phyloP scores from a whole-genome alignment of 37 sponge, comb jelly and placozoan genomes.

The Spongilla lacustris region DNA sequence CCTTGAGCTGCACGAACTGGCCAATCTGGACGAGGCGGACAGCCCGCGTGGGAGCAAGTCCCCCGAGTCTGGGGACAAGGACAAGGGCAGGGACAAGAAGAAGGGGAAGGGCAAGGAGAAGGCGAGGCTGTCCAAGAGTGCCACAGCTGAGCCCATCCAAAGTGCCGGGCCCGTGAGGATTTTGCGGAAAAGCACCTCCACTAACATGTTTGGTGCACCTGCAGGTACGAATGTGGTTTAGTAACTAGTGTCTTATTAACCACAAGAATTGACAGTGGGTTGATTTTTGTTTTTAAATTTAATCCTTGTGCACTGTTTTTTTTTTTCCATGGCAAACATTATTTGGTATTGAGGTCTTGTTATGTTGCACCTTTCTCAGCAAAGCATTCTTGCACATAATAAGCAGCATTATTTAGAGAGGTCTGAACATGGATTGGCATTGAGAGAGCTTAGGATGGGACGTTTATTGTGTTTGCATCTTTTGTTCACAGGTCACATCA shows the following conservation, averaged over 20 bases:
- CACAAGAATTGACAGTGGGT: no score
- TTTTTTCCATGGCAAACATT: no score
- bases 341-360: no score
- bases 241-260: no score
- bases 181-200: not conserved
- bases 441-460: no score
- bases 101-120: not conserved
- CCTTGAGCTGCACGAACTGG: not conserved
- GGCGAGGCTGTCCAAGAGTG: not conserved
- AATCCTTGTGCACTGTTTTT: not conserved
- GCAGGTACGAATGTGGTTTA: not conserved
- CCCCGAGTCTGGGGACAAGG: not conserved
- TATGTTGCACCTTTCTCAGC: no score
- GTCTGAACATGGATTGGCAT: no score
- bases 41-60: not conserved
- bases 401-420: no score
- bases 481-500: not conserved
- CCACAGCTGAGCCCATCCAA: not conserved
- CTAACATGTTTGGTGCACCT: not conserved
- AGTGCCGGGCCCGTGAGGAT: not conserved
- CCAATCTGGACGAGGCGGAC: not conserved
- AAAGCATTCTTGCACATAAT: no score
- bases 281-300: no score
- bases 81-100: not conserved
- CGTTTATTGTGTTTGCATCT: not conserved